phyloP scores from a whole-genome alignment of 2,113 vertebrate species.

The Galeopterus variegatus region DNA sequence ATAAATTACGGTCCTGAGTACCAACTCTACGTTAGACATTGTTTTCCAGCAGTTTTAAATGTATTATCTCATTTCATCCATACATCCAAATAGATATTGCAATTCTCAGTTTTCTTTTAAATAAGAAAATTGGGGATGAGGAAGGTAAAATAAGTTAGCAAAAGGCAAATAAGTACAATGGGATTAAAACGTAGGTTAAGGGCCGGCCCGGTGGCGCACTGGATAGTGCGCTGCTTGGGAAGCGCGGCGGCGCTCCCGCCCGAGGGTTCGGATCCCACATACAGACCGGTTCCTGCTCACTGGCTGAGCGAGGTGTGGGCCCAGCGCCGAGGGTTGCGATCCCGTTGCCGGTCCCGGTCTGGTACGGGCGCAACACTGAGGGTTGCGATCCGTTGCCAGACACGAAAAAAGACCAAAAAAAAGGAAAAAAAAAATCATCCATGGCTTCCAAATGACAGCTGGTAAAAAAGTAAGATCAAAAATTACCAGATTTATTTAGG shows the following conservation, averaged over 20 bases:
- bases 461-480: neutral
- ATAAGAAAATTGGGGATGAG: neutral
- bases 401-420: too few species aligned
- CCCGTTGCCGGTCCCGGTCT: too few species aligned
- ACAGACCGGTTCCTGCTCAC: too few species aligned
- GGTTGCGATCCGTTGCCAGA: too few species aligned
- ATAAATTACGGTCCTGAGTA: neutral
- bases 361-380: too few species aligned
- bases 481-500: neutral
- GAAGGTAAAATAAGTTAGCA: neutral
- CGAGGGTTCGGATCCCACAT: too few species aligned
- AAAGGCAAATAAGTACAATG: neutral
- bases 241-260: too few species aligned
- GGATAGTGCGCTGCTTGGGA: too few species aligned
- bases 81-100: neutral
- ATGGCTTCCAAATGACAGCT: neutral
- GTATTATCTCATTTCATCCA: neutral
- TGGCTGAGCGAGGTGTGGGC: too few species aligned
- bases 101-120: slow-evolving; percentile 11
- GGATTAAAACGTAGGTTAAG: neutral
- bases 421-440: neutral
- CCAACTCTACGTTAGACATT: neutral
- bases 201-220: too few species aligned
- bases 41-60: neutral
- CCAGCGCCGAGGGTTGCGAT: too few species aligned